Evolutionary conservation across 1,140 invertebrate species (phyloP).

Genomic region (Aricia agestis): DNA sequence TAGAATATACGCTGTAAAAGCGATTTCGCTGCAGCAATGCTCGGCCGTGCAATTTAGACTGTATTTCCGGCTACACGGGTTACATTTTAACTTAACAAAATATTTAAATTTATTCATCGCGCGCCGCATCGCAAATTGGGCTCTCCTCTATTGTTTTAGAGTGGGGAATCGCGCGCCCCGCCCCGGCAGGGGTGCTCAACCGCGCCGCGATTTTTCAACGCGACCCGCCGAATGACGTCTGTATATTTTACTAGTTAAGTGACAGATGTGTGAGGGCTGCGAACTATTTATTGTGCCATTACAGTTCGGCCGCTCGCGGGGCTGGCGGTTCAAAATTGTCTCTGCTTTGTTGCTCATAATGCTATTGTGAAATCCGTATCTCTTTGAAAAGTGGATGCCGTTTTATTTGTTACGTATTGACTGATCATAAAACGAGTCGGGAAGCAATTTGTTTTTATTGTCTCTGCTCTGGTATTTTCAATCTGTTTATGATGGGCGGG

Average conservation of each 20-base stretch:
- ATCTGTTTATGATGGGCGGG: conserved; percentile 64
- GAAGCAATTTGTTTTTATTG: conserved; percentile 71
- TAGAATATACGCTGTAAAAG: conserved; percentile 37
- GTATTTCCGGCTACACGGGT: conserved; percentile 74
- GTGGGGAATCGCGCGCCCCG: conserved; percentile 26
- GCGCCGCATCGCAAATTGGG: conserved; percentile 41
- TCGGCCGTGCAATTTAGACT: conserved; percentile 71
- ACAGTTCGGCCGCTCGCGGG: conserved; percentile 53
- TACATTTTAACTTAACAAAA: conserved; percentile 76
- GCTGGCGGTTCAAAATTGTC: conserved; percentile 67
- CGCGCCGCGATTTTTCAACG: conserved; percentile 66
- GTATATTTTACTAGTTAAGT: conserved; percentile 75
- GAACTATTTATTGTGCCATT: conserved; percentile 74
- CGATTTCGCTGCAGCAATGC: conserved; percentile 59
- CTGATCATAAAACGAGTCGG: conserved; percentile 58
- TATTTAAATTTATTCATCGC: conserved; percentile 72
- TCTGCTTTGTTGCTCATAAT: conserved; percentile 49
- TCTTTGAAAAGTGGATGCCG: conserved; percentile 46
- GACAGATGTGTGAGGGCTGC: conserved; percentile 71
- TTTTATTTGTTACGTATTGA: conserved; percentile 67
- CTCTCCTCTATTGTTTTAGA: conserved; percentile 37
- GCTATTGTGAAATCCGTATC: conserved; percentile 41
- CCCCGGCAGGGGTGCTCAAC: conserved; percentile 52
- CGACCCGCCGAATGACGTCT: conserved; percentile 67
- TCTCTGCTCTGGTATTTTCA: conserved; percentile 59